Conservation (phyloP, 2,113 vertebrate species). For the Grammomys surdaster region DNA sequence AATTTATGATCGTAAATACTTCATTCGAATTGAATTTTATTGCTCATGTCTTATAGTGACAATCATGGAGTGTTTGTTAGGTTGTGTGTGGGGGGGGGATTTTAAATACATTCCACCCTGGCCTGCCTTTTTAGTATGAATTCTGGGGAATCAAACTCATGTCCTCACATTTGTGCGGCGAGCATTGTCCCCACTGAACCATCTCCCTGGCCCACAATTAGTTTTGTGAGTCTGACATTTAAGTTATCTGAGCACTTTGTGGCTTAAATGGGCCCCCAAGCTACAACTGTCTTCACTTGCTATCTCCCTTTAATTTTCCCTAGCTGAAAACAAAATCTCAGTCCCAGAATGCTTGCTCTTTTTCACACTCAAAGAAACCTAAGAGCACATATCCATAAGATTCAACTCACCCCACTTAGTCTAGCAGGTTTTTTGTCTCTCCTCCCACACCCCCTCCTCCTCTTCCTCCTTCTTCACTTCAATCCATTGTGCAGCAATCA, state of each 20-base stretch:
- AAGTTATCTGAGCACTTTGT: not conserved
- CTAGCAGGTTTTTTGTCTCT: not conserved
- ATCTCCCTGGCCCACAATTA: not conserved
- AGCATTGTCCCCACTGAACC: not conserved
- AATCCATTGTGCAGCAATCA: constrained; percentile 42
- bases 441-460: not conserved
- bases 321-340: constrained; percentile 3
- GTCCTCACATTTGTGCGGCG: not conserved
- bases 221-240: constrained; percentile 19
- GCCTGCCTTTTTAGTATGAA: not conserved
- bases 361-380: constrained; percentile 13
- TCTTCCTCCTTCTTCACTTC: constrained; percentile 44
- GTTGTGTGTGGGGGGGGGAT: not conserved
- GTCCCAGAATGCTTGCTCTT: not conserved
- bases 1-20: constrained; percentile 24
- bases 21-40: constrained; percentile 52
- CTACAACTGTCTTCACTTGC: not conserved
- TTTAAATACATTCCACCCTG: too few species aligned
- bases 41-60: not conserved
- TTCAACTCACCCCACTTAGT: not conserved
- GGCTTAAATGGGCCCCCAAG: constrained; percentile 21
- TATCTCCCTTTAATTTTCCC: constrained; percentile 33
- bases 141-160: not conserved
- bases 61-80: not conserved
- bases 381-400: not conserved